These are phyloP conservation scores for Dromas ardeola DNA, from an alignment of 2,113 vertebrate species.

Conservation along the genomic window DNA sequence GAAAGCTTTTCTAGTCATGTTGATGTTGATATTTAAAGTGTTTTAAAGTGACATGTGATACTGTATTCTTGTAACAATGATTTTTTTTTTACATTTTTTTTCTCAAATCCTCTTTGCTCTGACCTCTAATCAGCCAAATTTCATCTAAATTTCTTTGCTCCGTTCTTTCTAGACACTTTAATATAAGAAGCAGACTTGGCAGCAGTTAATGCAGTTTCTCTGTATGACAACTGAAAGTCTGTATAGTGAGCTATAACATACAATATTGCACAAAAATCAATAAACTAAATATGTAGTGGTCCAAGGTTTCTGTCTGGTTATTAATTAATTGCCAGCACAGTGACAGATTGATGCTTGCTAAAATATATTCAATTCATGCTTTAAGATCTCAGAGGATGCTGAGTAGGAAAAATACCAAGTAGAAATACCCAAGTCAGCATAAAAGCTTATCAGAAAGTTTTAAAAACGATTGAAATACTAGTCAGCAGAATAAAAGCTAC, in stretches of 20 bases:
- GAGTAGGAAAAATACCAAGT: conserved; percentile 1
- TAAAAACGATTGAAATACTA: background rate
- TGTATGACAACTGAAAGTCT: background rate
- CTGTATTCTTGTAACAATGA: background rate
- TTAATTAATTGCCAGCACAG: conserved; percentile 22
- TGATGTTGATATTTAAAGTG: background rate
- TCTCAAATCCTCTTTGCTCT: background rate
- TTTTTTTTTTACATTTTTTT: background rate
- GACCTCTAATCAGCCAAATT: background rate
- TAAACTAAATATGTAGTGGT: conserved; percentile 1
- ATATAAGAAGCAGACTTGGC: background rate
- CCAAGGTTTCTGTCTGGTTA: background rate
- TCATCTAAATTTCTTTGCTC: background rate
- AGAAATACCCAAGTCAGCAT: background rate
- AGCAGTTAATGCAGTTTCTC: background rate
- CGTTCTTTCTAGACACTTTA: background rate
- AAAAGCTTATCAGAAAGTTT: background rate
- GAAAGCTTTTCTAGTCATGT: background rate
- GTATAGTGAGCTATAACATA: background rate
- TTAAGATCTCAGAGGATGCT: background rate
- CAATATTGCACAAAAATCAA: conserved; percentile 1
- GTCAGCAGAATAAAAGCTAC: conserved; percentile 31
- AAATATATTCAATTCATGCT: background rate
- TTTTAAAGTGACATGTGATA: background rate
- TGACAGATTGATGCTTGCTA: background rate